Percentiles rank a stretch among this genome's conserved stretches.
phyloP scores from a whole-genome alignment of 1,140 invertebrate species.

The Tribolium madens region DNA sequence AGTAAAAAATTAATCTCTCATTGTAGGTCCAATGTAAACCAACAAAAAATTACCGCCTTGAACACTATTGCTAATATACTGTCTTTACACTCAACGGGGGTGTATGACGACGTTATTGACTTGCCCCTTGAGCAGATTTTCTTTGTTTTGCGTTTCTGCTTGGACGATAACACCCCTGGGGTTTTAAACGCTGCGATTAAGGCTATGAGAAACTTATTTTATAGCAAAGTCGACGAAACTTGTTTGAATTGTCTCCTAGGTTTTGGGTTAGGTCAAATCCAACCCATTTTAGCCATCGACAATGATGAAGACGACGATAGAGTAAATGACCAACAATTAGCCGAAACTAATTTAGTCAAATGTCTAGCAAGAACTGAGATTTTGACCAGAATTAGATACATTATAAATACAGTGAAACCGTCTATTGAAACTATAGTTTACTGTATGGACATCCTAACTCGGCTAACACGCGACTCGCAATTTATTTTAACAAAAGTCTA shows the following conservation, averaged over 20 bases:
- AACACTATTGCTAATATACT: constrained; percentile 84
- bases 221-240: constrained; percentile 82
- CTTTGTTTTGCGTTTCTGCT: constrained; percentile 83
- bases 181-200: constrained; percentile 79
- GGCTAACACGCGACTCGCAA: constrained; percentile 76
- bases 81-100: constrained; percentile 77
- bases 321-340: constrained; percentile 86
- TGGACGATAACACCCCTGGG: constrained; percentile 84
- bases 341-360: constrained; percentile 80
- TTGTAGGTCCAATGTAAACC: constrained; percentile 74
- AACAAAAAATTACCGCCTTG: constrained; percentile 85
- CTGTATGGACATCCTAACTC: constrained; percentile 78
- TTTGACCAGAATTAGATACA: constrained; percentile 78
- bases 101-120: constrained; percentile 77
- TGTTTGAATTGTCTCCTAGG: constrained; percentile 77
- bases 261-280: constrained; percentile 74
- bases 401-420: constrained; percentile 75
- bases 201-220: constrained; percentile 79
- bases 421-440: constrained; percentile 75
- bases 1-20: not conserved
- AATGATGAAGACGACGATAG: constrained; percentile 74
- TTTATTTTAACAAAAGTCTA: constrained; percentile 72
- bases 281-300: constrained; percentile 72
- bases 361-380: constrained; percentile 83
- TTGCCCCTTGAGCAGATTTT: constrained; percentile 78